Evolutionary conservation across 2,797 vertebrate species (phyloP).

Genomic region (Limosa lapponica): DNA sequence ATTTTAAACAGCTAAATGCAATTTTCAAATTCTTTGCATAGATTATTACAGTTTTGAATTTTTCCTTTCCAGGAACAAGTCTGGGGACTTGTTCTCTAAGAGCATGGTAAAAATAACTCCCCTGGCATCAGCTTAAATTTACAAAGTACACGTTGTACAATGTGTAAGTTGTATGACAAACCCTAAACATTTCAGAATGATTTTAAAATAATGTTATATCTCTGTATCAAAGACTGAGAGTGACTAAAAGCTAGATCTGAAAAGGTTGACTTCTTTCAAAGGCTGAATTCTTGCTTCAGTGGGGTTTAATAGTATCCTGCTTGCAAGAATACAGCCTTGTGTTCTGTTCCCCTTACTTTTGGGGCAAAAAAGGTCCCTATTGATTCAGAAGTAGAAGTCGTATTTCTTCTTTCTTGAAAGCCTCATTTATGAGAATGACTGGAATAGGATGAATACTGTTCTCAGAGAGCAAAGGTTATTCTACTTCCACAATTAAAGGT

Average conservation of each 20-base stretch:
- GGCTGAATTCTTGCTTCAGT: slow-evolving; percentile 40
- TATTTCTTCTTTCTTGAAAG: slow-evolving; percentile 31
- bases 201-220: slow-evolving; percentile 45
- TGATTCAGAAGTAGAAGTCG: slow-evolving; percentile 11
- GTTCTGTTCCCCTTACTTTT: slow-evolving; percentile 4
- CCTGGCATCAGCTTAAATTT: neutral
- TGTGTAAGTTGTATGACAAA: neutral
- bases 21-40: neutral
- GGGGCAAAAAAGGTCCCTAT: neutral
- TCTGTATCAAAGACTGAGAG: slow-evolving; percentile 3
- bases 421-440: neutral
- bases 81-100: neutral
- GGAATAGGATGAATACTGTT: neutral
- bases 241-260: slow-evolving; percentile 1
- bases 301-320: neutral
- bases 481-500: neutral
- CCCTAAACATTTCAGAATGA: neutral
- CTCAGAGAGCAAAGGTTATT: slow-evolving; percentile 29
- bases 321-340: slow-evolving; percentile 57
- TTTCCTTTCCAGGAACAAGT: neutral
- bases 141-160: neutral
- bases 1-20: neutral
- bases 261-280: slow-evolving; percentile 34
- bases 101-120: neutral
- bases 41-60: neutral